Evolutionary conservation across 2,888 invertebrate genomes (phyloP).

Genomic region (Coelopa pilipes): DNA sequence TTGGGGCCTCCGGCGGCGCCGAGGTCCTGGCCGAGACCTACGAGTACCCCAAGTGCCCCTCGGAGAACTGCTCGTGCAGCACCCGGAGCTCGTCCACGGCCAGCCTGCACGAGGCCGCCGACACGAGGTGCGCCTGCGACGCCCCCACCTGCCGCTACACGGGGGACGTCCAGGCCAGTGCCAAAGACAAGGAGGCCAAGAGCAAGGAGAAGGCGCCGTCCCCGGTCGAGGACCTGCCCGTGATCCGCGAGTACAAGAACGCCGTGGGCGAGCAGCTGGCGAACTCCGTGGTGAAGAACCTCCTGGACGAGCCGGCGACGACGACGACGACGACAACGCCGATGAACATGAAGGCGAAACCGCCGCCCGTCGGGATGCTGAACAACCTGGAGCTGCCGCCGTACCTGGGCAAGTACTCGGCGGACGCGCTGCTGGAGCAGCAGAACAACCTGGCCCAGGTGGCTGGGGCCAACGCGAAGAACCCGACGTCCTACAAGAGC

Average conservation of each 20-base stretch:
- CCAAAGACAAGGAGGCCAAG: neutral
- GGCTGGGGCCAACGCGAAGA: slow-evolving; percentile 45
- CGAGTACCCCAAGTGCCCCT: slow-evolving; percentile 64
- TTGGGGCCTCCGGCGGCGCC: slow-evolving; percentile 53
- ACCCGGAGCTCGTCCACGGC: slow-evolving; percentile 63
- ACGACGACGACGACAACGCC: slow-evolving; percentile 13
- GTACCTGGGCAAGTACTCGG: slow-evolving; percentile 56
- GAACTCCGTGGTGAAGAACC: slow-evolving; percentile 51
- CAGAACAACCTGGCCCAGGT: slow-evolving; percentile 61
- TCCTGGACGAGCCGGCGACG: slow-evolving; percentile 47
- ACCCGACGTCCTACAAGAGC: slow-evolving; percentile 36
- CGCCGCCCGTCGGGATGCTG: slow-evolving; percentile 37
- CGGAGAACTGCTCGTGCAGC: slow-evolving; percentile 64
- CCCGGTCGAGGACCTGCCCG: slow-evolving; percentile 53
- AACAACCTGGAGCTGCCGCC: slow-evolving; percentile 58
- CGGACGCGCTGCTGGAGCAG: slow-evolving; percentile 51
- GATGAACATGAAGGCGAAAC: too few species aligned
- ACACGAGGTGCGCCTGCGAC: slow-evolving; percentile 56
- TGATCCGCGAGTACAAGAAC: slow-evolving; percentile 63
- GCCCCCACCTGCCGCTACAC: slow-evolving; percentile 53
- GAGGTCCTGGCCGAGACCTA: slow-evolving; percentile 60
- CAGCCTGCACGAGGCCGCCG: slow-evolving; percentile 53
- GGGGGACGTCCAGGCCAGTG: neutral
- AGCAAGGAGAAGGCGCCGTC: slow-evolving; percentile 9
- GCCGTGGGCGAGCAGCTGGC: slow-evolving; percentile 54